Percentiles rank a stretch among this genome's conserved stretches.
phyloP scores from a whole-genome alignment of 2,888 invertebrate species.

The Altica lythri region DNA sequence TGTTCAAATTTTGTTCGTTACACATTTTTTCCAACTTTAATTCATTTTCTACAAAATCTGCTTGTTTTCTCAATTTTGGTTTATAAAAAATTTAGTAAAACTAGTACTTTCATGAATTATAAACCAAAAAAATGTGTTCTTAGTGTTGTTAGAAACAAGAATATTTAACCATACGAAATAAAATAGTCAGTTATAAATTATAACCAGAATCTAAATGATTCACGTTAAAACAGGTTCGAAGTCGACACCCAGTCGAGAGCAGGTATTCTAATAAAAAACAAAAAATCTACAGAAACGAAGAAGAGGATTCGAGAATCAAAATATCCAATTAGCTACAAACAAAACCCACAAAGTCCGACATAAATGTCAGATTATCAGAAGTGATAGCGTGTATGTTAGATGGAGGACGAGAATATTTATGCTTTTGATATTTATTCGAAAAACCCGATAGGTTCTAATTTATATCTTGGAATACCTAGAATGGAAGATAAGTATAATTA shows the following conservation, averaged over 20 bases:
- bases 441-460: constrained; percentile 27
- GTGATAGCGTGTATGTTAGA: constrained; percentile 16
- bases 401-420: constrained; percentile 20
- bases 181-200: no score
- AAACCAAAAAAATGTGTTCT: no score
- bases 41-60: no score
- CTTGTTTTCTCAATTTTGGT: no score
- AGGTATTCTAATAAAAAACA: constrained; percentile 21
- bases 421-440: constrained; percentile 19
- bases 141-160: no score
- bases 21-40: no score
- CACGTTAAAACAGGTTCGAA: constrained; percentile 14
- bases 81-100: no score
- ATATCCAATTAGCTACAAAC: constrained; percentile 32
- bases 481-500: constrained; percentile 1
- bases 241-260: constrained; percentile 4
- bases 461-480: constrained; percentile 25
- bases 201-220: no score
- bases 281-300: constrained; percentile 7
- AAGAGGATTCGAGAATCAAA: constrained; percentile 16
- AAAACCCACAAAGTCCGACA: constrained; percentile 30
- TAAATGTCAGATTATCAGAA: constrained; percentile 29
- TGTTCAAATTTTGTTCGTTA: no score
- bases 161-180: no score
- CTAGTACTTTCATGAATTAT: no score